phyloP scores from a whole-genome alignment of 1,140 invertebrate species.

The Procambarus clarkii region DNA sequence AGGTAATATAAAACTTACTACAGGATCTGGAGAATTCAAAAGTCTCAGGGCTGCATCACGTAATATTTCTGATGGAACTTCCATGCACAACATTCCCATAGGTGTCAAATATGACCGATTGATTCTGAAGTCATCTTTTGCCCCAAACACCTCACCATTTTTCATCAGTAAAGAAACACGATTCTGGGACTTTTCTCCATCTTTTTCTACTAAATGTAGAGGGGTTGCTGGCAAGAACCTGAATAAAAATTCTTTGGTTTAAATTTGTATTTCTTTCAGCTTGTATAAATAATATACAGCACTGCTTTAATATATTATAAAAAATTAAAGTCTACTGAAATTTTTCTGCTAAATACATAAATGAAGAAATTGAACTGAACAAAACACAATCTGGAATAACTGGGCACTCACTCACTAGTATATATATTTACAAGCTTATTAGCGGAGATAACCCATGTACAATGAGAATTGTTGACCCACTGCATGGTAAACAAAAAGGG shows the following conservation, averaged over 20 bases:
- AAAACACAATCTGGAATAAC: no score
- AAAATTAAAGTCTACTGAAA: no score
- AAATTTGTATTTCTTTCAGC: neutral
- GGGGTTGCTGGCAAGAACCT: constrained; percentile 72
- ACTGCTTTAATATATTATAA: no score
- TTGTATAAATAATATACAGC: neutral
- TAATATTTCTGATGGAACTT: constrained; percentile 66
- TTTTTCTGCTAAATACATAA: no score
- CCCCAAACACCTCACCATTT: constrained; percentile 68
- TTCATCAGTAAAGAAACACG: constrained; percentile 60
- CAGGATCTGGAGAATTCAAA: neutral
- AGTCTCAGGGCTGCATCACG: neutral
- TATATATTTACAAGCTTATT: no score
- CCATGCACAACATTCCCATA: constrained; percentile 61
- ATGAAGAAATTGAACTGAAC: no score
- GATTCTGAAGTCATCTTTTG: constrained; percentile 71
- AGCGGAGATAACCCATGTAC: no score
- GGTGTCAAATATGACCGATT: constrained; percentile 68
- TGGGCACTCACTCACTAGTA: no score
- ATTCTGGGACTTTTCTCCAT: constrained; percentile 69
- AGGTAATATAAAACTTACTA: constrained; percentile 23
- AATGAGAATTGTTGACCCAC: no score
- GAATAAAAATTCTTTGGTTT: neutral
- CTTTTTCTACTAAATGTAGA: constrained; percentile 72
- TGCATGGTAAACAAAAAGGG: no score